These are phyloP conservation scores for Drosophila orosa DNA, from an alignment of 1,140 invertebrate species.

Conservation along the genomic window DNA sequence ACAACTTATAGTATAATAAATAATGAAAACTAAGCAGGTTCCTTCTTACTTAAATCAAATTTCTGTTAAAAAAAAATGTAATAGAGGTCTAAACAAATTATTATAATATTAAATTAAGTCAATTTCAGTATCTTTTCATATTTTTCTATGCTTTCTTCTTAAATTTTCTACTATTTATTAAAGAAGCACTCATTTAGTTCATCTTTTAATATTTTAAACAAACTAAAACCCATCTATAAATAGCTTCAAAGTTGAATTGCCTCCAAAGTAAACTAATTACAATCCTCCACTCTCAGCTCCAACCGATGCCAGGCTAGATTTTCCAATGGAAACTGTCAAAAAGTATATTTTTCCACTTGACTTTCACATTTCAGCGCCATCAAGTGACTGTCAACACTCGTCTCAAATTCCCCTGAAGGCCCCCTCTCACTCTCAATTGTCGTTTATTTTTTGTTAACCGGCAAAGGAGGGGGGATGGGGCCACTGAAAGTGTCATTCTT, in stretches of 20 bases:
- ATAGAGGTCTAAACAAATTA: background rate
- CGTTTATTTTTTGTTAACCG: constrained; percentile 22
- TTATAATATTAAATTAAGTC: background rate
- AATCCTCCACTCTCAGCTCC: background rate
- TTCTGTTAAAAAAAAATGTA: background rate
- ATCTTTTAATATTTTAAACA: background rate
- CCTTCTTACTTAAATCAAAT: background rate
- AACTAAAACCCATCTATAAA: background rate
- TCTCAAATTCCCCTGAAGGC: constrained; percentile 5
- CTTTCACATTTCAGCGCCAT: constrained; percentile 70
- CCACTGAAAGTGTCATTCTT: constrained; percentile 73
- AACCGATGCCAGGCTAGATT: background rate
- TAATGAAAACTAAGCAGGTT: background rate
- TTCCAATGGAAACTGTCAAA: constrained; percentile 33
- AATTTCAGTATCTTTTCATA: background rate
- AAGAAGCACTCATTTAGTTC: too few relatives aligned
- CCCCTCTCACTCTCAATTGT: constrained; percentile 35
- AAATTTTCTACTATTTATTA: background rate
- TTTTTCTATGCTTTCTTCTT: fast-evolving
- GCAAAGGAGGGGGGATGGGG: constrained; percentile 20
- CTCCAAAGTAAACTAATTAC: constrained; percentile 23
- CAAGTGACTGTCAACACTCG: constrained; percentile 64
- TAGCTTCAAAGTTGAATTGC: background rate
- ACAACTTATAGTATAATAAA: background rate
- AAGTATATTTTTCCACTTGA: constrained; percentile 43